Base-by-base conservation (phyloP, 2,113 vertebrate species). In the Erpornis zantholeuca region DNA sequence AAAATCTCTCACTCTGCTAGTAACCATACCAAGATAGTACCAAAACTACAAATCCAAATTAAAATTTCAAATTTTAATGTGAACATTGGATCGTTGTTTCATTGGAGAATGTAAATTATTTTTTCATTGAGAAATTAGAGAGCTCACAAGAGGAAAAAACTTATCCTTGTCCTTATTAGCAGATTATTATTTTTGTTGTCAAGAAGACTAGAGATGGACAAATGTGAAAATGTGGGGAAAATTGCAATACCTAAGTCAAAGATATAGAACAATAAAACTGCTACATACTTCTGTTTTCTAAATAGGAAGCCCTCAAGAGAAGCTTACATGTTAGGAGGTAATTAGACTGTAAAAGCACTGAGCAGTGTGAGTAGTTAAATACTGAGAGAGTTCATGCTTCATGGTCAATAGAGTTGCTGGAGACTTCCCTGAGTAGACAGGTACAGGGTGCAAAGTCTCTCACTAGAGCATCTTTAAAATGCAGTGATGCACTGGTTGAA, bases 361-460 rank as follows among this genome's bases (percentile, higher is more conserved):
- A 69, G 42, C 54, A 72, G 17, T 53, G 36, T 45, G 36, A 61
- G 27, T 29, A 38, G 20, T 49, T 61, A 4, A 2, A 1, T 53
- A 6, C 2, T 47, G 52, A 44, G 54, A 42, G 66, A 60, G 22
- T 28, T 70, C 27, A 11, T 68, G 35, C 35, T 14, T 89, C 21
- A 1, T 8, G 11, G 17, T 60, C 29, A 47, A 0, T 9, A 21
- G 42, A n/a, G 54, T 24, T 49, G 21, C 59, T 40, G 33, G 40
- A 56, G 7, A 11, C 21, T 60, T 82, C 27, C 5, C 21, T 13
- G 12, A 23, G 29, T 2, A 63, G 38, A 9, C 9, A 12, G 15
- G 5, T 45, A 5, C 20, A 38, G 6, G 6, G 20, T 25, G 1
- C 9, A 31, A 50, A 19, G 5, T 65, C 8, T 59, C 28, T 86